Conservation (phyloP, 2,113 vertebrate genomes). For the Dolichotis patagonum region DNA sequence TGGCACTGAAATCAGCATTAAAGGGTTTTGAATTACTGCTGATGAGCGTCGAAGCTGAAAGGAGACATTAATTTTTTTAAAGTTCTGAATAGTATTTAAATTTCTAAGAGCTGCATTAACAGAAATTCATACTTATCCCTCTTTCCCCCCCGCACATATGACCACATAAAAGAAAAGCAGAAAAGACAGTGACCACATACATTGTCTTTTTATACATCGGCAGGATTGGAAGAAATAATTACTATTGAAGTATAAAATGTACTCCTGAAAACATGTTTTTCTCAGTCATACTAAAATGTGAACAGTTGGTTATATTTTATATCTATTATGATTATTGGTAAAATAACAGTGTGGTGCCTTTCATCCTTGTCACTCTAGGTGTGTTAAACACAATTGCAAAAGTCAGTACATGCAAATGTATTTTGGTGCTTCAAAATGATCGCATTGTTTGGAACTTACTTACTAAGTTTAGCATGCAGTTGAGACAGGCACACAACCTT, state of each 20-base stretch:
- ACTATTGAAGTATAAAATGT: constrained; percentile 19
- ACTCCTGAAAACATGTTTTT: not conserved
- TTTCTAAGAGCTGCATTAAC: constrained; percentile 59
- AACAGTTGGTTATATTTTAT: constrained; percentile 16
- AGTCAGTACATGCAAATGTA: not conserved
- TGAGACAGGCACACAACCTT: not conserved
- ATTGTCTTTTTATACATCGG: constrained; percentile 2
- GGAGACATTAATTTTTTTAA: constrained; percentile 62
- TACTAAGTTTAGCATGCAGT: not conserved
- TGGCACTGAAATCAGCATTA: constrained; percentile 54
- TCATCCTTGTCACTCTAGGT: not conserved
- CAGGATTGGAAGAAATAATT: constrained; percentile 55
- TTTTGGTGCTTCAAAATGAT: constrained; percentile 37
- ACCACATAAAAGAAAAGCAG: not conserved
- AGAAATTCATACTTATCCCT: constrained; percentile 23
- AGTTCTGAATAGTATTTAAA: constrained; percentile 58
- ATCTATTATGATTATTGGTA: not conserved
- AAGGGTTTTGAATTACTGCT: constrained; percentile 60
- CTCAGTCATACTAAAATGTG: not conserved
- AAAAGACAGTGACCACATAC: constrained; percentile 5
- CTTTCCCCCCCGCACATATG: not conserved
- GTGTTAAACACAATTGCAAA: constrained; percentile 38
- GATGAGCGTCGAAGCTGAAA: constrained; percentile 60
- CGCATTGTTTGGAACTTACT: constrained; percentile 33
- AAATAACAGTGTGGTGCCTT: constrained; percentile 19